Base-by-base conservation (phyloP, 2,113 vertebrate species). In the cattle (Bos taurus) region DNA sequence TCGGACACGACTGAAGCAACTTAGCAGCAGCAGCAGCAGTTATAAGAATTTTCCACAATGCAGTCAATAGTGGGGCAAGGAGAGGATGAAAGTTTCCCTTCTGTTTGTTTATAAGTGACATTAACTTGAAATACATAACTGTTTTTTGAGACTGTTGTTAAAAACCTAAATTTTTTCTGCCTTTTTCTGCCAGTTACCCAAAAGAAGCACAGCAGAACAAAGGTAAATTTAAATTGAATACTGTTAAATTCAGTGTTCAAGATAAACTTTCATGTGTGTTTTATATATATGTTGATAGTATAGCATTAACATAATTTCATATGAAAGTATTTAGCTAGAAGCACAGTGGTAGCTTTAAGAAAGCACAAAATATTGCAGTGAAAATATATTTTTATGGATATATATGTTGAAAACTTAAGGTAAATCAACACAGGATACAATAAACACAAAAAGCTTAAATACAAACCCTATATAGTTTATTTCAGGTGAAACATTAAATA, bases 401-500 rank as follows among this genome's bases (percentile, higher is more conserved):
- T 43, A 43, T 43, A 87, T 82, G 87, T 90, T 95, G 64, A 33
- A 96, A 89, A 62, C 26, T 60, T 60, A 62, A 92, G 33, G 14
- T 85, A 97, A 97, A 88, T 88, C 36, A 97, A 96, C 56, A 96
- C 1, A 95, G 40, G 71, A 67, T 97, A 95, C 89, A 92, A 88
- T 86, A 90, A 97, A 96, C 3, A 90, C 28, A 71, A 59, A 92
- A 94, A 90, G 6, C 28, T 64, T 87, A 93, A 17, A 96, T 74
- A 90, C 8, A 94, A 94, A 95, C 59, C 5, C 15, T 94, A 90
- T 48, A 85, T 13, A 84, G 60, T 83, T 98, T 88, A 60, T 97
- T 98, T 97, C 94, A 96, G 71, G 8, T 94, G 60, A 96, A 95
- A 97, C 57, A 97, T 14, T 43, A 48, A 92, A 92, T 13, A 67